phyloP scores from a whole-genome alignment of 2,888 invertebrate genomes.

The Nomada ferruginata region DNA sequence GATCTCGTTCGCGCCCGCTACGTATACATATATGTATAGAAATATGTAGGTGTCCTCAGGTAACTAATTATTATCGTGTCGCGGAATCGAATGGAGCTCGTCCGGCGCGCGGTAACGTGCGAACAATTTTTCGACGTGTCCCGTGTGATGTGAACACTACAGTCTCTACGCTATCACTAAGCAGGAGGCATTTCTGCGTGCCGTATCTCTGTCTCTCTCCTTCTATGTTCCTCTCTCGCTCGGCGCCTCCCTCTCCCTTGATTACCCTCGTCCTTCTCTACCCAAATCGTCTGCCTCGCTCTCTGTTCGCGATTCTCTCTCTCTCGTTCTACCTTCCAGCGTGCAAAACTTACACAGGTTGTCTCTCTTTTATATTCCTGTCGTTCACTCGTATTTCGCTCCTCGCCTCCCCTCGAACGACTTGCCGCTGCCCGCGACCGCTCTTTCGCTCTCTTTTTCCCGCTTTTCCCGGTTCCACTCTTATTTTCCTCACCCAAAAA shows the following conservation, averaged over 20 bases:
- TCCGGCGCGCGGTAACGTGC: slow-evolving; percentile 27
- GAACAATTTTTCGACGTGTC: slow-evolving; percentile 51
- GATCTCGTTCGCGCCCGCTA: neutral
- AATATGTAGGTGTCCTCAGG: neutral
- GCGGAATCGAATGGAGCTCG: slow-evolving; percentile 44
- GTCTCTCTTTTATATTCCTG: slow-evolving; percentile 26
- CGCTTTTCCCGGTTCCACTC: slow-evolving; percentile 46
- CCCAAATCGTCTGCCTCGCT: slow-evolving; percentile 23
- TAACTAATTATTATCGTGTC: slow-evolving; percentile 17
- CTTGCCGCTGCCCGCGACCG: slow-evolving; percentile 17
- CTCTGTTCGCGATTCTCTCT: slow-evolving; percentile 16
- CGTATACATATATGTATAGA: neutral
- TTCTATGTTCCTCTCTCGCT: too few species aligned
- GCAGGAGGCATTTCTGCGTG: slow-evolving; percentile 76
- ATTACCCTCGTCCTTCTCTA: slow-evolving; percentile 38
- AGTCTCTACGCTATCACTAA: slow-evolving; percentile 83
- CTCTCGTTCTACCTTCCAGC: neutral
- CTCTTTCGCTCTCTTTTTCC: slow-evolving; percentile 22
- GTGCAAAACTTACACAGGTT: neutral
- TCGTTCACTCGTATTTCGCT: slow-evolving; percentile 20
- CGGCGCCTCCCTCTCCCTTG: slow-evolving; percentile 34
- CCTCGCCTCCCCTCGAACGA: slow-evolving; percentile 11
- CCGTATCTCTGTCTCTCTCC: slow-evolving; percentile 62
- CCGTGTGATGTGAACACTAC: slow-evolving; percentile 79
- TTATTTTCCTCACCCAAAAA: slow-evolving; percentile 45